Evolutionary conservation across 2,888 invertebrate genomes (phyloP), one percentile per base, ranked within the genome.

Genomic region (Harpalus rufipes): DNA sequence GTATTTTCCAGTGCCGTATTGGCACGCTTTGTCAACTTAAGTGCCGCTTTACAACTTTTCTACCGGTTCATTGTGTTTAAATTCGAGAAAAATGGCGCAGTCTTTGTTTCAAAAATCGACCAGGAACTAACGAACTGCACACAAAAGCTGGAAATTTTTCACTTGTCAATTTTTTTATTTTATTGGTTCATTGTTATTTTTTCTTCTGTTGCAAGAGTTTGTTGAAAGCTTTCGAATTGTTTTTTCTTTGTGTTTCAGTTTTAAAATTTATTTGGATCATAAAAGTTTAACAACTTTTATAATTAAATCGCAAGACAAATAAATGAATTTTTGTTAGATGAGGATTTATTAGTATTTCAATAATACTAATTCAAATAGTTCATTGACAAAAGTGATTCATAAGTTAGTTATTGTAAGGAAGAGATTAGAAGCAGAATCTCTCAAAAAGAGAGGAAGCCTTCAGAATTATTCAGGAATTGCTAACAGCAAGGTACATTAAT

Each of bases 141-240:
- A 74, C 72, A 74, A 74, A 74, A 74, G 72, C 44, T 21, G 8
- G 68, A 41, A 41, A 68, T 68, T 68, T 68, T 68, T 68, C 68
- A 68, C 32, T 68, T 41, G 39, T 68, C 68, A 68, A 74, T 74
- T 74, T 74, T 32, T 74, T 74, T 74, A 74, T 74, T 74, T 74
- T 74, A 74, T 74, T 68, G 68, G 68, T 32, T 68, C 68, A 68
- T 68, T 74, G 72, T 74, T 74, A 74, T 74, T 74, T 74, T 74
- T 74, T 44, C 72, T 74, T 74, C 18, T 16, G n/a, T 18, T 18
- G 44, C 10, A 74, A 74, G 51, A 41, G 44, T 74, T 72, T 74
- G 44, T 44, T 74, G 44, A 74, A 44, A 74, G 72, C 72, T 32
- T 68, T 68, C 39, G 39, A 32, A 68, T 68, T 68, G 39, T 32